Conservation (phyloP, 2,113 vertebrate species). For the Pelusios castaneus region DNA sequence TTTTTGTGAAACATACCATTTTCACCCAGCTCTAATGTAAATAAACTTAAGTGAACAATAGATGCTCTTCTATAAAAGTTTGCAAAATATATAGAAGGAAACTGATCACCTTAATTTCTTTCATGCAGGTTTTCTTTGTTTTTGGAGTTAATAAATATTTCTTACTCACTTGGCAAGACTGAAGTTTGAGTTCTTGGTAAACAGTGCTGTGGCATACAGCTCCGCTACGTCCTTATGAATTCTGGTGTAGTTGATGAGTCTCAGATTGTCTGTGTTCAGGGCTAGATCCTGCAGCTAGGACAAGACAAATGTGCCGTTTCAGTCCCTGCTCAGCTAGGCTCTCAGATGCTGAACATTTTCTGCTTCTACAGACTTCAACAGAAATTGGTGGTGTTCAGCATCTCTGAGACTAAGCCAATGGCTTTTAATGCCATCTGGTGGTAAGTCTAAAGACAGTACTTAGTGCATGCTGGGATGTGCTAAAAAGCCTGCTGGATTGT, state of each 20-base stretch:
- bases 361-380: not conserved
- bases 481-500: not conserved
- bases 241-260: not conserved
- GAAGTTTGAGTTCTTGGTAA: not conserved
- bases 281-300: slow-evolving; percentile 12
- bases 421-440: not conserved
- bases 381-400: not conserved
- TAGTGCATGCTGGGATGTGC: not conserved
- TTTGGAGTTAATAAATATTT: not conserved
- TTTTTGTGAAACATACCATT: not conserved
- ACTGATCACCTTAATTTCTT: not conserved
- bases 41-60: not conserved
- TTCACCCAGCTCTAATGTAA: not conserved
- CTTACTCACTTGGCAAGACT: not conserved
- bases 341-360: not conserved
- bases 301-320: not conserved
- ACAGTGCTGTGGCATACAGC: not conserved
- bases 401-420: not conserved
- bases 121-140: not conserved
- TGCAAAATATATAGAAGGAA: not conserved
- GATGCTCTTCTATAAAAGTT: not conserved
- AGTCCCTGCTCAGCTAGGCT: not conserved
- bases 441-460: not conserved
- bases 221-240: not conserved
- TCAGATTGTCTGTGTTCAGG: not conserved